Base-by-base conservation (phyloP, 1,140 invertebrate species). In the Bombus pascuorum region DNA sequence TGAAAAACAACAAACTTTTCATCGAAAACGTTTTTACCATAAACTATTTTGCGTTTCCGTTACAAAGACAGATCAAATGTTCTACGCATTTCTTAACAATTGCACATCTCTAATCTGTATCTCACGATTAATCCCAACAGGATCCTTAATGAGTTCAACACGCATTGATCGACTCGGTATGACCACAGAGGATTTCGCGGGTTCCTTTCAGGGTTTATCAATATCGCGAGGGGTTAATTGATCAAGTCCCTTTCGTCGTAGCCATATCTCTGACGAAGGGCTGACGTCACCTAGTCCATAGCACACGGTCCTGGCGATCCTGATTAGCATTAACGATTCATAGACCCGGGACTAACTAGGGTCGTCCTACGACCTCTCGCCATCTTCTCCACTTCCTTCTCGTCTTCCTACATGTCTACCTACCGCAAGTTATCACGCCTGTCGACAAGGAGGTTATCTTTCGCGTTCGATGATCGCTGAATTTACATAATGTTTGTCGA, bases 241-340 rank as follows among this genome's bases (percentile, higher is more conserved):
- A 94, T 93, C 93, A 93, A 92, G 89, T 87, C 90, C 91, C 89
- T 87, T 85, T 92, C 86, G 88, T 86, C 81, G 88, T 66, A 57
- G 85, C 87, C 88, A 82, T 91, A 89, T 82, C 86, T 81, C 85
- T 93, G 92, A 93, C 90, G 91, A 92, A 92, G 92, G 91, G 89
- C 92, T 91, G 92, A 93, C 93, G 90, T 93, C 91, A 91, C 88
- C 86, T 90, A 87, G 80, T 89, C 87, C 89, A 81, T 74, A 83
- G 88, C 86, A 91, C 86, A 85, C 79, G 79, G 81, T 28, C 86
- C 91, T 91, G 91, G 92, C 92, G 89, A 92, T 91, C 87, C 91
- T 93, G 93, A 94, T 94, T 94, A 93, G 93, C 93, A 94, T 94
- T 94, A 94, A 94, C 91, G 92, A 94, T 94, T 94, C 93, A 94